A percentile compares a stretch with the other conserved stretches of the same genome.
Evolutionary conservation across 2,888 invertebrate genomes (phyloP).

Genomic region (Leucoma salicis): DNA sequence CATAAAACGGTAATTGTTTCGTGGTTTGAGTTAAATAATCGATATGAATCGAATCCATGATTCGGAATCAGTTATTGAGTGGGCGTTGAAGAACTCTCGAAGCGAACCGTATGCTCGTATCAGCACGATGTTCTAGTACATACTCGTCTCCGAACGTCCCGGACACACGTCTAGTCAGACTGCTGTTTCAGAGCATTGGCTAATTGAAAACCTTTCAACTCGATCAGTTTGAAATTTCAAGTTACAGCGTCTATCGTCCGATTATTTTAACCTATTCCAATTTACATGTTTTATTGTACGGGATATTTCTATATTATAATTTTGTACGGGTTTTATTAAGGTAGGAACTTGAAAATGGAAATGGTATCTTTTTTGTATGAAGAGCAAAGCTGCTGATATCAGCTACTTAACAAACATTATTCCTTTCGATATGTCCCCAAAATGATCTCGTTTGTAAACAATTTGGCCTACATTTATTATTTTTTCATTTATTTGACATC

Average conservation of each 20-base stretch:
- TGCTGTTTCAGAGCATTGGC: conserved; percentile 45
- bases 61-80: conserved; percentile 63
- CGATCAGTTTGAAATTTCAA: conserved; percentile 33
- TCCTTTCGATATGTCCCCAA: no score
- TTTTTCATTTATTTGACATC: no score
- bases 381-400: no score
- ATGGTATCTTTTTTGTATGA: no score
- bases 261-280: not conserved
- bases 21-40: conserved; percentile 47
- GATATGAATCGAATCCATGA: conserved; percentile 58
- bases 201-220: conserved; percentile 57
- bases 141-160: conserved; percentile 48
- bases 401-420: no score
- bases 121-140: conserved; percentile 52
- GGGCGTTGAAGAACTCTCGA: conserved; percentile 49
- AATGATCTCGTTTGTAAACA: no score
- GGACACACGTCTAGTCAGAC: conserved; percentile 49
- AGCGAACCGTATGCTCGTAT: conserved; percentile 46
- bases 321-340: no score
- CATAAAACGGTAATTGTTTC: conserved; percentile 50
- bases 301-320: no score
- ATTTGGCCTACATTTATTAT: no score
- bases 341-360: no score
- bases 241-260: conserved; percentile 21
- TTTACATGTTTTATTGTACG: no score